Conservation (phyloP, 2,888 invertebrate genomes). For the Phymatocera aterrima region DNA sequence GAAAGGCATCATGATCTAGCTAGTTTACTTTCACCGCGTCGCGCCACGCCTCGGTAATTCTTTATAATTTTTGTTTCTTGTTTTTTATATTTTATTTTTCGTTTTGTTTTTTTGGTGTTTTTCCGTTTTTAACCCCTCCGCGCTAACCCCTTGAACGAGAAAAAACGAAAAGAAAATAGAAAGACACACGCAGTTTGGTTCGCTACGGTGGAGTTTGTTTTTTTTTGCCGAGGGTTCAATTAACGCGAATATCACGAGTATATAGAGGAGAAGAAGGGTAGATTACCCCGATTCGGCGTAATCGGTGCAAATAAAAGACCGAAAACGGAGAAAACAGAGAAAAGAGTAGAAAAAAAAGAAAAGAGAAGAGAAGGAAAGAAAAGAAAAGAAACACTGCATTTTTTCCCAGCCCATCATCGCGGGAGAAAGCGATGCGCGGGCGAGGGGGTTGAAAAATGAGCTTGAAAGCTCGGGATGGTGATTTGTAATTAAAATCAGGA, state of each 20-base stretch:
- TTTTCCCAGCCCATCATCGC: too few relatives aligned
- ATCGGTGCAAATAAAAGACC: neutral
- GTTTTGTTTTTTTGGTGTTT: neutral
- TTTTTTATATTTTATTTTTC: neutral
- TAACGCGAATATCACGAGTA: conserved; percentile 20
- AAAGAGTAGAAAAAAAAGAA: neutral
- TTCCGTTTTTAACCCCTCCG: too few relatives aligned
- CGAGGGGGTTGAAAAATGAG: neutral
- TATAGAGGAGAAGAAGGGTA: neutral
- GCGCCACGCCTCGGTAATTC: conserved; percentile 3
- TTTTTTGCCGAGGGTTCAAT: conserved; percentile 6
- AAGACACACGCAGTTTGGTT: conserved; percentile 4
- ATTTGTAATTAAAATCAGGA: conserved; percentile 29
- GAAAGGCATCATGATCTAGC: conserved; percentile 16
- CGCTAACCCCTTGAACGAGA: too few relatives aligned
- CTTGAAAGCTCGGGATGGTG: neutral
- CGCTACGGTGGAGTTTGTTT: neutral
- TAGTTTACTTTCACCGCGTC: neutral
- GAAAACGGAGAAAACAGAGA: neutral
- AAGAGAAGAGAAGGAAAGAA: neutral
- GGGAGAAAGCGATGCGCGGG: neutral
- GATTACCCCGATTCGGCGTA: conserved; percentile 10
- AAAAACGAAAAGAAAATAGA: neutral
- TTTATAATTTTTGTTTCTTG: neutral
- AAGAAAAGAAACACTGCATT: too few relatives aligned